A percentile compares a stretch with the other conserved stretches of the same genome.
phyloP scores from a whole-genome alignment of 1,140 invertebrate species.

The Papilio helenus region DNA sequence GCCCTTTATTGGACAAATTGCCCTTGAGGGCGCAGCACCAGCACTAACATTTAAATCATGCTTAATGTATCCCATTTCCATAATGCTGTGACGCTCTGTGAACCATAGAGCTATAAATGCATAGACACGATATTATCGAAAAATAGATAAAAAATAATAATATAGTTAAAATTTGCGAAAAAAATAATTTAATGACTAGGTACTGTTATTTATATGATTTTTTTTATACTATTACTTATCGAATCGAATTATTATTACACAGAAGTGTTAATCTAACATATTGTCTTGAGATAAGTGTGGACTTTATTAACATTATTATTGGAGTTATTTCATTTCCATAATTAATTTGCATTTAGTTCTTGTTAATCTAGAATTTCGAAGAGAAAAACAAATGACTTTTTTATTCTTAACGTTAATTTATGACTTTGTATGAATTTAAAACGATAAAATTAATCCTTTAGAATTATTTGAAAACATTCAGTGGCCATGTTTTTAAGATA shows the following conservation, averaged over 20 bases:
- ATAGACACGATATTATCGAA: conserved; percentile 31
- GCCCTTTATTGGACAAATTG: conserved; percentile 68
- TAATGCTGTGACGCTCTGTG: conserved; percentile 53
- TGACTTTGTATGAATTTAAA: background rate
- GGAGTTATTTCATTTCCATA: background rate
- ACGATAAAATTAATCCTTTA: background rate
- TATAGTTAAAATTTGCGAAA: background rate
- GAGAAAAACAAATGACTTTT: background rate
- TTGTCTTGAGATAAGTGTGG: too few relatives aligned
- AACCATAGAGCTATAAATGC: conserved; percentile 40
- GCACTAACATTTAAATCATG: conserved; percentile 75
- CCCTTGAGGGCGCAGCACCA: conserved; percentile 56
- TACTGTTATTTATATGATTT: background rate
- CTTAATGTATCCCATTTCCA: conserved; percentile 73
- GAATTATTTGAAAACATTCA: background rate
- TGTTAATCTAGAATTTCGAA: background rate
- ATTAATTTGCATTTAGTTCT: conserved; percentile 1
- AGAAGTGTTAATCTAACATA: too few relatives aligned
- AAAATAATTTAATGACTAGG: too few relatives aligned
- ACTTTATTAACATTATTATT: too few relatives aligned
- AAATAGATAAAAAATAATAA: background rate
- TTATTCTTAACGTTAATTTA: background rate
- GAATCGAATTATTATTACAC: too few relatives aligned
- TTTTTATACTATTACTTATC: background rate
- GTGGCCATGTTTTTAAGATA: background rate